A percentile compares a stretch with the other conserved stretches of the same genome.
Evolutionary conservation across 2,888 invertebrate species (phyloP).

Genomic region (Drosophila tanythrix): DNA sequence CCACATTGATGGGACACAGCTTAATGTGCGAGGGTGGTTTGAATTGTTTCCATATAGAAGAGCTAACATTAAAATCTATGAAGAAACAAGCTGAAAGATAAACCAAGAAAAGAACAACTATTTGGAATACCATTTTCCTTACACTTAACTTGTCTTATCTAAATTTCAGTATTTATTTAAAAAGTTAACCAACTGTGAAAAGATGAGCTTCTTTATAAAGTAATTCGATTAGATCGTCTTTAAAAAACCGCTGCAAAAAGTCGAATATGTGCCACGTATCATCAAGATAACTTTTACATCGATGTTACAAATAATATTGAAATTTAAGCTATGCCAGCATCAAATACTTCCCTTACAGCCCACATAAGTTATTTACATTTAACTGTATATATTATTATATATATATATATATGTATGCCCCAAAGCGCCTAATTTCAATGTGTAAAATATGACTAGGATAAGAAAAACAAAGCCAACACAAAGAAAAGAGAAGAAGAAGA

Average conservation of each 20-base stretch:
- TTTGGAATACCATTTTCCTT: background rate
- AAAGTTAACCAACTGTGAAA: background rate
- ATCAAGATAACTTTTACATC: background rate
- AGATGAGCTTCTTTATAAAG: background rate
- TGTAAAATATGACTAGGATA: conserved; percentile 60
- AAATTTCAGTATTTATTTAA: background rate
- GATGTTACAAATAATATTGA: background rate
- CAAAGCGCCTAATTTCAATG: conserved; percentile 44
- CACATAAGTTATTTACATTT: conserved; percentile 1
- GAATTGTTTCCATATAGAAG: background rate
- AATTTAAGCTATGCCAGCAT: background rate
- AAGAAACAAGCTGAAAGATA: background rate
- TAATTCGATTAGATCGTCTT: background rate
- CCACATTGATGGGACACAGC: conserved; percentile 35
- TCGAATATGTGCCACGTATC: background rate
- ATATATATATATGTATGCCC: conserved; percentile 22
- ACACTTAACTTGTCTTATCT: background rate
- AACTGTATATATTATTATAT: background rate
- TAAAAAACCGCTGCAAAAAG: background rate
- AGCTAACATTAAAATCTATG: background rate
- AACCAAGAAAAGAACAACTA: background rate
- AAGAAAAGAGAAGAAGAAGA: conserved; percentile 20
- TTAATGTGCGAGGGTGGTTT: conserved; percentile 32
- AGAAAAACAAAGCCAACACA: conserved; percentile 7
- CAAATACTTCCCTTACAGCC: conserved; percentile 20